phyloP scores from a whole-genome alignment of 2,113 vertebrate genomes.

The Brienomyrus brachyistius region DNA sequence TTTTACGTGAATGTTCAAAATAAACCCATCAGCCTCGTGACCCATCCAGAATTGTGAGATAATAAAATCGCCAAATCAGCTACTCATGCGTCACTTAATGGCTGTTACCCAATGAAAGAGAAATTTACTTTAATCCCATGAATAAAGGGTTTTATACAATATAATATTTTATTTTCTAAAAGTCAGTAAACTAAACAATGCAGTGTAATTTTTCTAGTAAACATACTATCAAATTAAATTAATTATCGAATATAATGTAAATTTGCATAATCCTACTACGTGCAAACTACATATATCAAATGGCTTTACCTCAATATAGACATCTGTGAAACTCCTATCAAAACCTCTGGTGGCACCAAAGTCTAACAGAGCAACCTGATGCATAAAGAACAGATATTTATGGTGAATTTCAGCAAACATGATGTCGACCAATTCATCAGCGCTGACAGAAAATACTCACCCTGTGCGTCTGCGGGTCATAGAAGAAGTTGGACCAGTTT shows the following conservation, averaged over 20 bases:
- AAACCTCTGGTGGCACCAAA: conserved; percentile 90
- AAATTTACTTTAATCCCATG: not conserved
- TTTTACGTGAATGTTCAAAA: not conserved
- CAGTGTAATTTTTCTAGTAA: not conserved
- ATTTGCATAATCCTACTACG: not conserved
- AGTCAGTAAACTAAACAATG: not conserved
- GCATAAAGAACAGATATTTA: not conserved
- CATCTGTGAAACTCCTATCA: conserved; percentile 80
- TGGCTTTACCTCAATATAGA: conserved; percentile 83
- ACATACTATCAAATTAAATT: not conserved
- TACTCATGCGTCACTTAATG: not conserved
- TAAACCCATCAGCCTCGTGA: not conserved
- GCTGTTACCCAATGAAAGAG: not conserved
- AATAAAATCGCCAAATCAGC: not conserved
- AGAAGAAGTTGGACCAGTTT: conserved; percentile 99
- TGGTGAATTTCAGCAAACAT: not conserved
- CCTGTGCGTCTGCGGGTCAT: conserved; percentile 83
- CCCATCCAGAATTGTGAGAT: not conserved
- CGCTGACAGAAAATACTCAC: conserved; percentile 49
- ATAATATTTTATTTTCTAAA: not conserved
- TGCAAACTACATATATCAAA: not conserved
- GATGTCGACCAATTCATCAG: not conserved
- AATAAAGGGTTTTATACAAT: not conserved
- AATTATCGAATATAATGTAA: not conserved
- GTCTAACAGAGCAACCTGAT: conserved; percentile 89